A percentile compares a stretch with the other conserved stretches of the same genome.
Evolutionary conservation across 2,888 invertebrate genomes (phyloP).

Genomic region (Ceriagrion tenellum): DNA sequence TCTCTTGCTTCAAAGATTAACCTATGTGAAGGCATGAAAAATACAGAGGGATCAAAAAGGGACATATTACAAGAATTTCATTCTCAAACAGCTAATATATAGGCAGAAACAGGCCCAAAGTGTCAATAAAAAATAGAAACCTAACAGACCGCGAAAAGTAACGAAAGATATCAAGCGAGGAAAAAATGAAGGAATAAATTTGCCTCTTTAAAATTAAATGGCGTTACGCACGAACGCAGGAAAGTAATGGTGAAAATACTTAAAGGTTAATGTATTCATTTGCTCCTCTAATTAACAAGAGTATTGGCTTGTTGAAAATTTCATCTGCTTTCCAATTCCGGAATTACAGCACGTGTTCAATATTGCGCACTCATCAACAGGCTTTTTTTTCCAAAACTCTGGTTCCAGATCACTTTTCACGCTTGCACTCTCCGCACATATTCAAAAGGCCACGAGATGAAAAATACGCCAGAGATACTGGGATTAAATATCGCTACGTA

Average conservation of each 20-base stretch:
- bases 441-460: no score
- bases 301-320: background rate
- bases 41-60: no score
- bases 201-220: background rate
- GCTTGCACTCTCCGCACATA: background rate
- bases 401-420: background rate
- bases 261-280: background rate
- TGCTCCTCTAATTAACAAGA: background rate
- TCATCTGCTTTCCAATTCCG: background rate
- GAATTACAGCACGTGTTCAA: background rate
- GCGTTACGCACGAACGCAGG: background rate
- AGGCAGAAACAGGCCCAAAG: no score
- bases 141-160: background rate
- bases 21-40: no score
- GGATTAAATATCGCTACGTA: no score
- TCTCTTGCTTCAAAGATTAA: no score
- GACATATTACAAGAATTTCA: no score
- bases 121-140: no score
- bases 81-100: no score
- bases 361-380: background rate
- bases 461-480: no score
- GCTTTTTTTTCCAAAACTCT: background rate
- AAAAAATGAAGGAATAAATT: background rate
- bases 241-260: background rate
- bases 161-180: background rate